A percentile compares a stretch with the other conserved stretches of the same genome.
Evolutionary conservation across 2,888 invertebrate genomes (phyloP).

Genomic region (Ennomos fuscantarius): DNA sequence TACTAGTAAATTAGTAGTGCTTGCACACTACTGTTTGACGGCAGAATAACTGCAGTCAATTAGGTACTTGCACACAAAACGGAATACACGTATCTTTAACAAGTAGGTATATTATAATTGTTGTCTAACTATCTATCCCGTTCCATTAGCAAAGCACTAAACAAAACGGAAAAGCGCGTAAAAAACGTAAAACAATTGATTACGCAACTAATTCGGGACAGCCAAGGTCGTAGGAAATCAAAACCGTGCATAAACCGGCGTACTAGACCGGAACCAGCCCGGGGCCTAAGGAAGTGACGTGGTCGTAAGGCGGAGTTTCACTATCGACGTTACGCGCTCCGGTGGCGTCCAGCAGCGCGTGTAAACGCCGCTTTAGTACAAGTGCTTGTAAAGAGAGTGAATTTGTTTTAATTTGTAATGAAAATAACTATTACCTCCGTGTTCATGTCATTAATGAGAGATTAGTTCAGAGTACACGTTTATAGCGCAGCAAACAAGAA

Average conservation of each 20-base stretch:
- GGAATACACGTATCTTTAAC: too few relatives aligned
- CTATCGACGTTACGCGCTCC: constrained; percentile 69
- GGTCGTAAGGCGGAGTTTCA: constrained; percentile 60
- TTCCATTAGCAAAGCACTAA: constrained; percentile 6
- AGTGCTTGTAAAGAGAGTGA: constrained; percentile 20
- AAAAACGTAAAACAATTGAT: constrained; percentile 49
- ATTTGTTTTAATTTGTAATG: constrained; percentile 17
- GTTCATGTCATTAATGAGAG: too few relatives aligned
- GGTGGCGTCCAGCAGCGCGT: constrained; percentile 61
- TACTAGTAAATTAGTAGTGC: too few relatives aligned
- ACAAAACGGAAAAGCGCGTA: constrained; percentile 21
- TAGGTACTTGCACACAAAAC: too few relatives aligned
- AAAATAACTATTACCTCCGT: too few relatives aligned
- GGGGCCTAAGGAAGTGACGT: constrained; percentile 71
- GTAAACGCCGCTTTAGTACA: constrained; percentile 51
- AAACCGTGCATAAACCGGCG: constrained; percentile 70
- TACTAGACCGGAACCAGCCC: constrained; percentile 70
- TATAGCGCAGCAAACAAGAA: too few relatives aligned
- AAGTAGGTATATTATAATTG: too few relatives aligned
- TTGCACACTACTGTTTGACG: too few relatives aligned
- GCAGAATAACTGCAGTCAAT: too few relatives aligned
- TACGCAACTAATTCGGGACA: constrained; percentile 55
- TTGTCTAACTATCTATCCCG: too few relatives aligned
- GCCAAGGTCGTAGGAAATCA: constrained; percentile 74
- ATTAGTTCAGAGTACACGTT: too few relatives aligned